Base-by-base conservation (phyloP, 2,113 vertebrate species). In the Neolamprologus devosi region DNA sequence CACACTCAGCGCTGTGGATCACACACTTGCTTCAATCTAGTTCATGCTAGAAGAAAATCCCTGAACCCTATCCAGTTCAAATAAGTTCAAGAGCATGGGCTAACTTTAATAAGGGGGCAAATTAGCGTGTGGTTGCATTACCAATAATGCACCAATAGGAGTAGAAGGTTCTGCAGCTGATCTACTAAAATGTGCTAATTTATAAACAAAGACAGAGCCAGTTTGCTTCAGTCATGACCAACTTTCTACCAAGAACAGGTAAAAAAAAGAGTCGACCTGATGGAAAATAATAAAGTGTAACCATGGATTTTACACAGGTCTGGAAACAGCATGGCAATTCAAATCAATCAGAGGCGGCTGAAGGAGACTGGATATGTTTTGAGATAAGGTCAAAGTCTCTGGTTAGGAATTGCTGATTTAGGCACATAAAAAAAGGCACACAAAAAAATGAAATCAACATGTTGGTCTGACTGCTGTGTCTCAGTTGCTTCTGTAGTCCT, bases 251-350 rank as follows among this genome's bases (percentile, higher is more conserved):
- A 47, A 75, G 9, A 75, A 47, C 14, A 49, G 42, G 23, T 78
- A 11, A 30, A 8, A 21, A 8, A 78, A 8, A 47, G 16, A 19
- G 70, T 0, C 0, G 2, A 78, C 6, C 42, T 30, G 13, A 26
- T 73, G 21, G 40, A 28, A 49, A 49, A 49, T 28, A 47, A 19
- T 19, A 28, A 26, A 12, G 23, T 19, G 42, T 30, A 49, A 30
- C 42, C 4, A 30, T 19, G 10, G 70, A 47, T 12, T 30, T n/a
- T 30, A 28, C 23, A 75, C 23, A 2, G 9, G 42, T 75, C 70
- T 49, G 70, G 3, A 75, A 75, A 75, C 23, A 75, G 42, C 40
- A 47, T 47, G 40, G 68, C 68, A 75, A 75, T 75, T 75, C 23
- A 75, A 47, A 75, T 75, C 21, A 75, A 28, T 75, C 5, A 28